phyloP scores from a whole-genome alignment of 2,797 vertebrate genomes.

The Percopsis omiscomaycus region DNA sequence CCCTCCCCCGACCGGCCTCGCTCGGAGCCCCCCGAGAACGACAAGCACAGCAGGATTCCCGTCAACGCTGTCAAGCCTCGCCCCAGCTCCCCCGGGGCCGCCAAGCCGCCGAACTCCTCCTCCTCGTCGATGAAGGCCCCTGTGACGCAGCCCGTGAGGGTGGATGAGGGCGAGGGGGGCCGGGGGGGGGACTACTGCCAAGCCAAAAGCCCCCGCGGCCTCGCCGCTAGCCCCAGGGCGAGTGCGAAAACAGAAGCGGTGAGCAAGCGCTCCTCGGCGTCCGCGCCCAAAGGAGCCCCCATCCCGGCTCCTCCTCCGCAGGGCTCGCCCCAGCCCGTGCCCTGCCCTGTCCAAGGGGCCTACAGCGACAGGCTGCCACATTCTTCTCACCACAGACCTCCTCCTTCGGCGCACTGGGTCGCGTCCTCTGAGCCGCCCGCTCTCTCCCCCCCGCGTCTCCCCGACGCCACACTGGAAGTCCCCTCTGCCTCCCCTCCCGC shows the following conservation, averaged over 20 bases:
- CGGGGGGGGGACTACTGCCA: slow-evolving; percentile 74
- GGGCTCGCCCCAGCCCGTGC: slow-evolving; percentile 79
- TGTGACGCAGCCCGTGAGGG: slow-evolving; percentile 84
- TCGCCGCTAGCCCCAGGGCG: slow-evolving; percentile 84
- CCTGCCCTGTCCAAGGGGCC: slow-evolving; percentile 80
- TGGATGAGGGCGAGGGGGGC: slow-evolving; percentile 69
- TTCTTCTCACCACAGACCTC: slow-evolving; percentile 52
- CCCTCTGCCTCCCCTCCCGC: slow-evolving; percentile 65
- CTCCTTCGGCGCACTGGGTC: slow-evolving; percentile 77
- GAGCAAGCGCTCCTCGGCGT: slow-evolving; percentile 84
- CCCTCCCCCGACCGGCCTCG: slow-evolving; percentile 78
- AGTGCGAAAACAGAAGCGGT: slow-evolving; percentile 81
- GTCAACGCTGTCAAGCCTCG: slow-evolving; percentile 95
- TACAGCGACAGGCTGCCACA: slow-evolving; percentile 75
- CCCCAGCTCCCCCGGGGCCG: slow-evolving; percentile 90
- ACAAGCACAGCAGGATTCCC: slow-evolving; percentile 91
- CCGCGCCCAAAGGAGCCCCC: slow-evolving; percentile 84
- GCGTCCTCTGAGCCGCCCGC: slow-evolving; percentile 74
- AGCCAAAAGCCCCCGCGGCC: slow-evolving; percentile 85
- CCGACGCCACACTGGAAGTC: slow-evolving; percentile 74
- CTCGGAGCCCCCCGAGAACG: slow-evolving; percentile 86
- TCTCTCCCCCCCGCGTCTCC: slow-evolving; percentile 72
- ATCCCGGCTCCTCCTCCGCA: slow-evolving; percentile 81
- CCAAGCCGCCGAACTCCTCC: slow-evolving; percentile 89
- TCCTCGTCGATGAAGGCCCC: slow-evolving; percentile 89